phyloP scores from a whole-genome alignment of 2,113 vertebrate species.

The Cinclus mexicanus region DNA sequence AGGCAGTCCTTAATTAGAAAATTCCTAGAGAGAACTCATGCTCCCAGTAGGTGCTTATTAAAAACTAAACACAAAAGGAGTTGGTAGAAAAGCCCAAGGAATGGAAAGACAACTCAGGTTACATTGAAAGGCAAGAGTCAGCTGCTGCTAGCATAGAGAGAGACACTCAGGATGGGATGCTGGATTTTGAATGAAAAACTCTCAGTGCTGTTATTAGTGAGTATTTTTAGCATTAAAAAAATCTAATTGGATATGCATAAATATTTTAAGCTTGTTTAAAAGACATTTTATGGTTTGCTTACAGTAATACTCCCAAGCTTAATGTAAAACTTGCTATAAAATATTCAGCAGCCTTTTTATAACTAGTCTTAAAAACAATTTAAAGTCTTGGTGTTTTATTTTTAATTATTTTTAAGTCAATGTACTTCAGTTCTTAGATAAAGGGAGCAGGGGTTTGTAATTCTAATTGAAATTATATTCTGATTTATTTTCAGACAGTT shows the following conservation, averaged over 20 bases:
- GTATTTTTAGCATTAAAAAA: conserved; percentile 67
- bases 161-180: conserved; percentile 55
- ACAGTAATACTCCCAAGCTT: conserved; percentile 54
- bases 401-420: conserved; percentile 70
- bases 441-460: neutral
- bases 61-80: conserved; percentile 58
- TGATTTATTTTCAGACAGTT: conserved; percentile 2
- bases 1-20: conserved; percentile 77
- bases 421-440: conserved; percentile 51
- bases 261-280: conserved; percentile 55
- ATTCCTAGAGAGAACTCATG: conserved; percentile 68
- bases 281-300: conserved; percentile 56
- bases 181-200: conserved; percentile 78
- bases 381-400: conserved; percentile 58
- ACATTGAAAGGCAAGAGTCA: conserved; percentile 28
- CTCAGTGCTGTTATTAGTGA: conserved; percentile 73
- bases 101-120: conserved; percentile 6
- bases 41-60: conserved; percentile 63
- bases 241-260: conserved; percentile 33
- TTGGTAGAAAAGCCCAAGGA: conserved; percentile 28
- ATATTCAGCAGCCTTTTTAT: conserved; percentile 62
- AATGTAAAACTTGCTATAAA: conserved; percentile 66
- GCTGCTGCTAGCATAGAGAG: neutral
- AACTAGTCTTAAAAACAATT: conserved; percentile 61
- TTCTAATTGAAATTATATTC: conserved; percentile 32